Base-by-base conservation (phyloP, 2,113 vertebrate genomes). In the Dipodomys spectabilis region DNA sequence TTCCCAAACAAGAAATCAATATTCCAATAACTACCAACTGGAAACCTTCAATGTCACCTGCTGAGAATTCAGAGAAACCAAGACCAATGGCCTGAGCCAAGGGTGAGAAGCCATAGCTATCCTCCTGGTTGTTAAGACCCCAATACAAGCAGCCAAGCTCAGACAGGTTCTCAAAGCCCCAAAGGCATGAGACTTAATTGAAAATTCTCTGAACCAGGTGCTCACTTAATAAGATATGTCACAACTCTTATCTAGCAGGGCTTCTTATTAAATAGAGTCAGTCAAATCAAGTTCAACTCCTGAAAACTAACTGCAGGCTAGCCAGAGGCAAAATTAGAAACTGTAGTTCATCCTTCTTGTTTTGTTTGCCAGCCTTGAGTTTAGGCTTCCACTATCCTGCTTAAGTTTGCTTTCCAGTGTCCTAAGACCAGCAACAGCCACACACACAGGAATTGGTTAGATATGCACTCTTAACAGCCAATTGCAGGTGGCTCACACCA, bases 271-370 rank as follows among this genome's bases (percentile, higher is more conserved):
- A 94, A 92, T 73, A 88, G 53, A 95, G 87, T 62, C 78, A 12
- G 64, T 73, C 84, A 93, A 90, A 92, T 95, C 92, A 95, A 90
- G 92, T 94, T 97, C 49, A 81, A 75, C 49, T 82, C 32, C 89
- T 95, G 45, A 82, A 79, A 97, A 95, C 94, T 91, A 90, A 96
- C 90, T 71, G 80, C 74, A 90, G 79, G 35, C 71, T 83, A 94
- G 90, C 96, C 87, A 82, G 90, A 85, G 94, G 94, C 93, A 78
- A 93, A 89, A 84, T 72, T 73, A 23, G 64, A 23, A 81, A 94
- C 28, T 60, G 74, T 78, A 39, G 78, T 87, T 93, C 60, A 88
- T 88, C 88, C 22, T 69, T 27, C 69, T 68, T 67, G 32, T 73
- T 92, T 83, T 68, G 22, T 13, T 57, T 25, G 80, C 30, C 74